Evolutionary conservation across 2,113 vertebrate species (phyloP).

Genomic region (Sinocyclocheilus anshuiensis): DNA sequence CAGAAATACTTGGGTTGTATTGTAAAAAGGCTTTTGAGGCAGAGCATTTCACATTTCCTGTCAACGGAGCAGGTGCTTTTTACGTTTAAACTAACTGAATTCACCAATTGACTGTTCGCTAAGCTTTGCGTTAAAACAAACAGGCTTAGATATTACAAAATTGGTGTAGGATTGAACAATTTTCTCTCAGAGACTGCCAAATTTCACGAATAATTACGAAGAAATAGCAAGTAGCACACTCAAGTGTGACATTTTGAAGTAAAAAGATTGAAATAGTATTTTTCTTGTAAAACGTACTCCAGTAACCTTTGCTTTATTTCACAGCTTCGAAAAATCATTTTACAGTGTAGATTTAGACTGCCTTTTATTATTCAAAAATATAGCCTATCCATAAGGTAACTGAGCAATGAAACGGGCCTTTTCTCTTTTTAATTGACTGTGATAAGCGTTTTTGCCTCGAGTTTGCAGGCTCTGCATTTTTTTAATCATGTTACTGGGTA

Average conservation of each 20-base stretch:
- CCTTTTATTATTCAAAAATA: not conserved
- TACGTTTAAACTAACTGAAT: not conserved
- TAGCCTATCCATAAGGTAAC: not conserved
- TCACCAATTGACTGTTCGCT: not conserved
- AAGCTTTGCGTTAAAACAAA: conserved; percentile 6
- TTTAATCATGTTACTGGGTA: not conserved
- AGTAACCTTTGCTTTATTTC: too few relatives aligned
- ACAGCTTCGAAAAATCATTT: not conserved
- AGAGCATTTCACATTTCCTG: conserved; percentile 5
- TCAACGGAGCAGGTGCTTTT: not conserved
- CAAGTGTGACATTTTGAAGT: too few relatives aligned
- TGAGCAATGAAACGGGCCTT: not conserved
- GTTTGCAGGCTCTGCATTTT: conserved; percentile 13
- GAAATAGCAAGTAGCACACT: too few relatives aligned
- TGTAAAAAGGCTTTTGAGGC: conserved; percentile 18
- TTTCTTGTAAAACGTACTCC: too few relatives aligned
- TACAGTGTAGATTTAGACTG: not conserved
- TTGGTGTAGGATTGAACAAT: too few relatives aligned
- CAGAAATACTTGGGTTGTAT: not conserved
- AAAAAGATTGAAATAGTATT: too few relatives aligned
- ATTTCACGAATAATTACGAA: too few relatives aligned
- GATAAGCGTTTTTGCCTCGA: not conserved
- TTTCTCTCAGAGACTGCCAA: too few relatives aligned
- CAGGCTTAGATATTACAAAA: too few relatives aligned
- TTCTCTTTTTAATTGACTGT: not conserved